Evolutionary conservation across 2,888 invertebrate genomes (phyloP), one percentile per base, ranked within the genome.

Genomic region (Drosophila aldrichi): DNA sequence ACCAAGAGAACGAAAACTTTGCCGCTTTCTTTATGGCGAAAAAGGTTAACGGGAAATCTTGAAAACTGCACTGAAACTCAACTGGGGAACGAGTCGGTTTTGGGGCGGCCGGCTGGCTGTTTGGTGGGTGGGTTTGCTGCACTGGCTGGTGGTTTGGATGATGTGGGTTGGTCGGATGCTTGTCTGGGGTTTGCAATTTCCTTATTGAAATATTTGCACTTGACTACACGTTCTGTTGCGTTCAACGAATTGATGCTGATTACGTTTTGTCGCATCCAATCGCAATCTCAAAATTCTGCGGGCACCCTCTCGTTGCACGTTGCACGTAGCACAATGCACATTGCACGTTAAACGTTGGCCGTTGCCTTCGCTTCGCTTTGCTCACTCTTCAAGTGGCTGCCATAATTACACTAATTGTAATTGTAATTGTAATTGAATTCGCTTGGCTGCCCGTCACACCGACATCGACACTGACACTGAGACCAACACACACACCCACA

Each of bases 401-500:
- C 83, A 85, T 88, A 88, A 88, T 88, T 86, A 88, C 84, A 79
- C 74, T 81, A 80, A 82, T 82, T 81, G 85, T 69, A 71, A 71
- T 80, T 78, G 81, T 80, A 82, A 81, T 78, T 86, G 87, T 85
- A 88, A 88, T 86, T 86, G 68, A 88, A 83, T 81, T 88, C 88
- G 81, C 86, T 82, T 74, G 73, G 60, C 61, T 79, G 74, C 86
- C 64, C 60, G 77, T 83, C 63, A 64, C 68, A 60, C 71, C 65
- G 48, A 59, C 52, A 59, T 44, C 18, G 49, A 59, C 43, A 57
- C 22, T 20, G 25, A 64, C 58, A 75, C n/a, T n/a, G 29, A 59
- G 38, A 58, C 44, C 5, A 6, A 61, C 57, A 32, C 44, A 7
- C 16, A 64, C 57, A 32, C 34, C 3, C 14, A 69, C 57, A 7